phyloP scores from a whole-genome alignment of 2,888 invertebrate species.

The Mechanitis mazaeus region DNA sequence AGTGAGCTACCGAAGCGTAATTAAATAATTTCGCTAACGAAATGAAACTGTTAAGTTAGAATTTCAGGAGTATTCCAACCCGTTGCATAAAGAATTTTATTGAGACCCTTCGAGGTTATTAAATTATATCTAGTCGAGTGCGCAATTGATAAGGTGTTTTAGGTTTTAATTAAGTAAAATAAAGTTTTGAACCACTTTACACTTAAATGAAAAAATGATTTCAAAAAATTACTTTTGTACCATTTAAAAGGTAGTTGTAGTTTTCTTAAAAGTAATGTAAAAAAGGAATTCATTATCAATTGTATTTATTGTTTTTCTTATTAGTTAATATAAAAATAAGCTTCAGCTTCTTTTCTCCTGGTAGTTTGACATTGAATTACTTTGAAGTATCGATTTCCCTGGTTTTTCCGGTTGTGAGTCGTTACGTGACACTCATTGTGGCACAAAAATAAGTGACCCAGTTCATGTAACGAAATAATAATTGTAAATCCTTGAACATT shows the following conservation, averaged over 20 bases:
- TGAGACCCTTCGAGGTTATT: slow-evolving; percentile 36
- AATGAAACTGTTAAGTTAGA: slow-evolving; percentile 56
- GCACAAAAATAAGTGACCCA: slow-evolving; percentile 24
- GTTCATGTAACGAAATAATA: slow-evolving; percentile 14
- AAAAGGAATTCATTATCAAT: too few species aligned
- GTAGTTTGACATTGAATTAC: slow-evolving; percentile 16
- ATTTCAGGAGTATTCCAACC: slow-evolving; percentile 56
- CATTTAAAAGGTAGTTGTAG: too few species aligned
- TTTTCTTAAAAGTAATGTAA: too few species aligned
- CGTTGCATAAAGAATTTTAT: slow-evolving; percentile 66
- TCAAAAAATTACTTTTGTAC: too few species aligned
- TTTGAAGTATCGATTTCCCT: slow-evolving; percentile 21
- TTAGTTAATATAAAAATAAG: not conserved
- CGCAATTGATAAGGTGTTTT: slow-evolving; percentile 19
- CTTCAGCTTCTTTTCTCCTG: slow-evolving; percentile 1
- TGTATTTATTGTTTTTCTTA: not conserved
- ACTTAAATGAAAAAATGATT: too few species aligned
- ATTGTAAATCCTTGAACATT: slow-evolving; percentile 3
- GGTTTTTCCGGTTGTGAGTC: slow-evolving; percentile 22
- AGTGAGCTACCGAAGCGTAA: slow-evolving; percentile 45
- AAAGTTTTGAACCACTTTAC: not conserved
- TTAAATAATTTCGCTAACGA: slow-evolving; percentile 70
- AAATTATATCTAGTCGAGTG: slow-evolving; percentile 32
- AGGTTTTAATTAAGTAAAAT: not conserved
- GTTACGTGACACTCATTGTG: slow-evolving; percentile 24